Percentiles rank a stretch among this genome's conserved stretches.
Evolutionary conservation across 2,113 vertebrate genomes (phyloP).

Genomic region (Burhinus bistriatus): DNA sequence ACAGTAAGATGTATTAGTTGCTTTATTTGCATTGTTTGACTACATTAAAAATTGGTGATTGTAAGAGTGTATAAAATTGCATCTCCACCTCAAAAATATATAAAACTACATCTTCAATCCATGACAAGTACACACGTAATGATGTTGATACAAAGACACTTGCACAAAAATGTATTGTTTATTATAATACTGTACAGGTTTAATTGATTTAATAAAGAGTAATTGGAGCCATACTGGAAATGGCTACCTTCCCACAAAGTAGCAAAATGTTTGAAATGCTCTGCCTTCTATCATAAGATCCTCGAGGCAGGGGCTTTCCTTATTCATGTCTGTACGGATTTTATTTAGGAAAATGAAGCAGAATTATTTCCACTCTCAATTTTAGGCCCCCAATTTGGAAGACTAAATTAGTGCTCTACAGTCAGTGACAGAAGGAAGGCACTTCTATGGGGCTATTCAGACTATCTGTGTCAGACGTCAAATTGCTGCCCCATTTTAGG

Average conservation of each 20-base stretch:
- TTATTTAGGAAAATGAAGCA: neutral
- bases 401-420: neutral
- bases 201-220: neutral
- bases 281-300: neutral
- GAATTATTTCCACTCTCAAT: neutral
- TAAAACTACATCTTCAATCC: neutral
- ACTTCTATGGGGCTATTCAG: neutral
- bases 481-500: neutral
- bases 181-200: neutral
- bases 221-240: neutral
- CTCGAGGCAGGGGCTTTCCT: neutral
- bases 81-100: neutral
- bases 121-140: neutral
- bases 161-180: neutral
- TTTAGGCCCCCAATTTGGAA: neutral
- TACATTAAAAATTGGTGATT: neutral
- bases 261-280: neutral
- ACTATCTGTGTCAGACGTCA: neutral
- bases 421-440: neutral
- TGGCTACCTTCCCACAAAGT: neutral
- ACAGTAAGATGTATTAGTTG: neutral
- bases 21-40: neutral
- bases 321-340: neutral
- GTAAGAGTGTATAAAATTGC: neutral
- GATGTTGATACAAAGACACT: neutral